A percentile compares a stretch with the other conserved stretches of the same genome.
Conservation (phyloP, 2,888 invertebrate species). For the Xylophagus ater region DNA sequence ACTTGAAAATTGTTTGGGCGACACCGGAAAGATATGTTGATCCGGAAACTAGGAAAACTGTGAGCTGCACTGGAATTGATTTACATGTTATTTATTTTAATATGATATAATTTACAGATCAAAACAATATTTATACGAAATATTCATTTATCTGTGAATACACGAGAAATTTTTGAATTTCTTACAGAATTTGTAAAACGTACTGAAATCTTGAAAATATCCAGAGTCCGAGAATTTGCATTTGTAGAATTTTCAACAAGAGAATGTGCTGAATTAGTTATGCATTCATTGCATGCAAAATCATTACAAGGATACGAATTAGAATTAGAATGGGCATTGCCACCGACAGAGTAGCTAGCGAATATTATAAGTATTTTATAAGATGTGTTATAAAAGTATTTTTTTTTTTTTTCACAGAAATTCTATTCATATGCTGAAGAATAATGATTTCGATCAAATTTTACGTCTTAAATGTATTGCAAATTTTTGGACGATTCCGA, state of each 20-base stretch:
- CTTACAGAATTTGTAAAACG: slow-evolving; percentile 22
- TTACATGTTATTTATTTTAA: slow-evolving; percentile 2
- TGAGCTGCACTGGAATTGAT: slow-evolving; percentile 11
- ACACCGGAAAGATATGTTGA: slow-evolving; percentile 22
- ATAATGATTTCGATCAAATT: slow-evolving; percentile 26
- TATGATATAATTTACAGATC: slow-evolving; percentile 18
- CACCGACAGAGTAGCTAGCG: slow-evolving; percentile 25
- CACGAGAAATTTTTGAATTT: slow-evolving; percentile 22
- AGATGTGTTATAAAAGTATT: too few relatives aligned
- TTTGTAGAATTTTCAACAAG: slow-evolving; percentile 27
- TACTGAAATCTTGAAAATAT: slow-evolving; percentile 24
- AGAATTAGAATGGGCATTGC: slow-evolving; percentile 28
- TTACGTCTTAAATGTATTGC: slow-evolving; percentile 29
- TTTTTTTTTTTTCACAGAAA: too few relatives aligned
- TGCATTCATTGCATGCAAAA: slow-evolving; percentile 22
- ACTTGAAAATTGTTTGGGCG: slow-evolving; percentile 30
- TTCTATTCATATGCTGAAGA: slow-evolving; percentile 25
- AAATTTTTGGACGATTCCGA: slow-evolving; percentile 27
- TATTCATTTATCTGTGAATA: slow-evolving; percentile 26
- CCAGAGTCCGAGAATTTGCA: slow-evolving; percentile 26
- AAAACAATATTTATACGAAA: slow-evolving; percentile 28
- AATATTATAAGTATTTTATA: neutral
- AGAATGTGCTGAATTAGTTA: slow-evolving; percentile 23
- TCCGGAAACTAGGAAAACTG: slow-evolving; percentile 7
- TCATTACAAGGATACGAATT: slow-evolving; percentile 21